phyloP scores from a whole-genome alignment of 92 coral and sea anemone species.

The Porites divaricata region DNA sequence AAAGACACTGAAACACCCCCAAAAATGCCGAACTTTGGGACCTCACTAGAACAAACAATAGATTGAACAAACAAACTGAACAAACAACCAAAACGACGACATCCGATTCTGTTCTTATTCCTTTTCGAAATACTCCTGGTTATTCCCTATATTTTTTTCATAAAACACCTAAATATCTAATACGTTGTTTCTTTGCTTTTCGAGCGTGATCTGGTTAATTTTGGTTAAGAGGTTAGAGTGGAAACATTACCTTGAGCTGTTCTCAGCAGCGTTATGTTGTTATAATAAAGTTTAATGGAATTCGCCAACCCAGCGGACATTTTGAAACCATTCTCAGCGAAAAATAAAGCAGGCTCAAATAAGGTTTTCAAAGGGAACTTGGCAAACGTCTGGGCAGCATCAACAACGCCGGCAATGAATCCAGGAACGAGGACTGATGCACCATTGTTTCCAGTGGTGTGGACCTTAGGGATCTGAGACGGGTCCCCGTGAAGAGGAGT shows the following conservation, averaged over 20 bases:
- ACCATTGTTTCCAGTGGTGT: slow-evolving; percentile 76
- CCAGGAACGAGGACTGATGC: slow-evolving; percentile 93
- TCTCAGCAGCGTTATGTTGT: slow-evolving; percentile 74
- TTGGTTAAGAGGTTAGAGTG: no score
- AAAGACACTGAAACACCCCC: no score
- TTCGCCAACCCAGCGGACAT: slow-evolving; percentile 56
- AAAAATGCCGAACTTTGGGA: no score
- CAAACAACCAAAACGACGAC: no score
- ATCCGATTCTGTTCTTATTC: no score
- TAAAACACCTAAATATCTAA: no score
- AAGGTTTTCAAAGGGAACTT: slow-evolving; percentile 80
- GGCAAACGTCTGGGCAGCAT: slow-evolving; percentile 79
- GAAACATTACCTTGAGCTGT: slow-evolving; percentile 73
- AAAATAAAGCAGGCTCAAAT: slow-evolving; percentile 89
- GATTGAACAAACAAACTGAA: no score
- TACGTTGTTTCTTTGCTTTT: no score
- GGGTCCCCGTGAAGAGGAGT: slow-evolving; percentile 67
- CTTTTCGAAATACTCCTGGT: no score
- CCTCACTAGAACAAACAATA: no score
- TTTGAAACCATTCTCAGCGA: slow-evolving; percentile 56
- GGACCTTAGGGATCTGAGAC: slow-evolving; percentile 66
- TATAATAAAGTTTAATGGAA: slow-evolving; percentile 64
- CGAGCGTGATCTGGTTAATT: no score
- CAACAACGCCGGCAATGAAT: slow-evolving; percentile 85
- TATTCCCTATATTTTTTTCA: no score